Conservation (phyloP, 2,797 vertebrate species). For the Botia almorhae region DNA sequence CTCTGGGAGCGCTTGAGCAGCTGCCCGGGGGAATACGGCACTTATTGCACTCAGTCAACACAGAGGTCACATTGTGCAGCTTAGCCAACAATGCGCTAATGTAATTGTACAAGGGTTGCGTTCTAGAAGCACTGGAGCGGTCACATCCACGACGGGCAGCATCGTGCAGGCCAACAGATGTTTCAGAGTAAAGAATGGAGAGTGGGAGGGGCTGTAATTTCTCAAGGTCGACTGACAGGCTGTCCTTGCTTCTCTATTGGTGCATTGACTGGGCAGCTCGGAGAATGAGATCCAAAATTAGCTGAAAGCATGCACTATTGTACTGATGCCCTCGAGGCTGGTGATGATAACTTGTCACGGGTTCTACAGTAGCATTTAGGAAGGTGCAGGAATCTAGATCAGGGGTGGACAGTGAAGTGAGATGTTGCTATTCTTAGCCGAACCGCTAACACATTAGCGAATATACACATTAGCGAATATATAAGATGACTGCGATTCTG, state of each 20-base stretch:
- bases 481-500: slow-evolving; percentile 60
- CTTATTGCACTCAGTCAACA: slow-evolving; percentile 29
- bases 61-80: slow-evolving; percentile 48
- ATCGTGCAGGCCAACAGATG: slow-evolving; percentile 33
- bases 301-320: slow-evolving; percentile 43
- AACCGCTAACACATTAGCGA: slow-evolving; percentile 49
- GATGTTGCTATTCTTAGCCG: slow-evolving; percentile 69
- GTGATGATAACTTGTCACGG: slow-evolving; percentile 67
- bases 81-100: slow-evolving; percentile 53
- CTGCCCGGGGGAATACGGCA: slow-evolving; percentile 15
- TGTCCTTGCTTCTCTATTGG: slow-evolving; percentile 43
- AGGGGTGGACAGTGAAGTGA: slow-evolving; percentile 60
- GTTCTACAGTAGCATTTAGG: slow-evolving; percentile 58
- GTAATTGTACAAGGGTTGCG: slow-evolving; percentile 59
- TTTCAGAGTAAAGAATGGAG: slow-evolving; percentile 58
- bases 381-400: slow-evolving; percentile 51
- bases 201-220: slow-evolving; percentile 41
- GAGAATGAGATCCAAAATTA: slow-evolving; percentile 69
- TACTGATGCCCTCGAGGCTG: slow-evolving; percentile 60
- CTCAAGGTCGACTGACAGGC: slow-evolving; percentile 53
- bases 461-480: slow-evolving; percentile 37
- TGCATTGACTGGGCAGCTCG: slow-evolving; percentile 58
- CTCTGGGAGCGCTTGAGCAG: slow-evolving; percentile 10
- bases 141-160: slow-evolving; percentile 37
- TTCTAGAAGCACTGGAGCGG: slow-evolving; percentile 49